These are phyloP conservation scores for Harlomillsia oculata DNA, from an alignment of 1,140 invertebrate species.

Conservation along the genomic window DNA sequence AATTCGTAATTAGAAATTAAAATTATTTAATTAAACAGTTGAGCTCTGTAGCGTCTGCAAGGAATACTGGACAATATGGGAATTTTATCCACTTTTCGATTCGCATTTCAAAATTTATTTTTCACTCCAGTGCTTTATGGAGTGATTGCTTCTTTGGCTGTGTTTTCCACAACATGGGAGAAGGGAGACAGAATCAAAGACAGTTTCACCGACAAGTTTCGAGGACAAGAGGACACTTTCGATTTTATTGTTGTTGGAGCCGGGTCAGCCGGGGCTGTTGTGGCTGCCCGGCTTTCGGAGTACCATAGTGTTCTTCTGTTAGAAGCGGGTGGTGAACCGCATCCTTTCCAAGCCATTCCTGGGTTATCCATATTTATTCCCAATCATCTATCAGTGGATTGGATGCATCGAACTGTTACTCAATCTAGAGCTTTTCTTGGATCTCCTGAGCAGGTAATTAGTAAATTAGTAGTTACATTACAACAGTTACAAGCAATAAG, in stretches of 20 bases:
- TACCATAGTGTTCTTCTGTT: constrained; percentile 15
- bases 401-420: constrained; percentile 12
- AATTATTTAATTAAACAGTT: no score
- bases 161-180: constrained; percentile 19
- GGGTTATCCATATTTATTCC: constrained; percentile 11
- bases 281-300: constrained; percentile 9
- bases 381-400: constrained; percentile 17
- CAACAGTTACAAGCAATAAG: no score
- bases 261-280: background rate
- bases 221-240: constrained; percentile 22
- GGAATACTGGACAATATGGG: constrained; percentile 6
- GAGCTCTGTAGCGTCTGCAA: no score
- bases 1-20: no score
- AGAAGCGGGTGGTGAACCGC: constrained; percentile 14
- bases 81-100: constrained; percentile 23
- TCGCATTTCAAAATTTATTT: constrained; percentile 25
- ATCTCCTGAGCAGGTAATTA: constrained; percentile 1
- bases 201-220: constrained; percentile 15
- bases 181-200: constrained; percentile 24
- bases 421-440: constrained; percentile 13
- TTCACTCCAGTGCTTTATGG: constrained; percentile 22
- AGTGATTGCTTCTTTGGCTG: constrained; percentile 20
- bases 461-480: background rate
- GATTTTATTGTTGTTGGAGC: constrained; percentile 20
- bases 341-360: constrained; percentile 22